These are phyloP conservation scores for Seira ritae DNA, from an alignment of 2,888 invertebrate genomes.

Conservation along the genomic window DNA sequence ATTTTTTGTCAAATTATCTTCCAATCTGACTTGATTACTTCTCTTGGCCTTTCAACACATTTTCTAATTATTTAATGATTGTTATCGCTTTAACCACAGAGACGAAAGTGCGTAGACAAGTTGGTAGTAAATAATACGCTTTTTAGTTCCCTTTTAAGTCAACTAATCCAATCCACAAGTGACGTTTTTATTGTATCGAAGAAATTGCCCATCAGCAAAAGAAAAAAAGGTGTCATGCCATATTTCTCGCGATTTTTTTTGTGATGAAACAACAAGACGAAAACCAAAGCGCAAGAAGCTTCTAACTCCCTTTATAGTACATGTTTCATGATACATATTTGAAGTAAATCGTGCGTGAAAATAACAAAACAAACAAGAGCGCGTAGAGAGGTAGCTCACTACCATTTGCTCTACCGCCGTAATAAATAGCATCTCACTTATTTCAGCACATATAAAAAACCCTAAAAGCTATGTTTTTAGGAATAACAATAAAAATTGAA, in stretches of 20 bases:
- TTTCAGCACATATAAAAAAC: too few species aligned
- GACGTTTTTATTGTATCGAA: slow-evolving; percentile 17
- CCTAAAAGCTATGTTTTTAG: neutral
- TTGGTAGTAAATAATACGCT: too few species aligned
- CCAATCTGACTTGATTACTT: neutral
- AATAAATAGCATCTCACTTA: too few species aligned
- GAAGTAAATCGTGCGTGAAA: slow-evolving; percentile 47
- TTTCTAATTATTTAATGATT: neutral
- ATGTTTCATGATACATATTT: neutral
- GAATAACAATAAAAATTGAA: neutral
- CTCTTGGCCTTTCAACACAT: neutral
- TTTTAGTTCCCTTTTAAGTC: too few species aligned
- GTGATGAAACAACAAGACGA: slow-evolving; percentile 8
- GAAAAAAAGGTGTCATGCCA: slow-evolving; percentile 23
- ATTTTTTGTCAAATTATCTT: neutral
- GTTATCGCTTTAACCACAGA: neutral
- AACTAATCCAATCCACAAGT: too few species aligned
- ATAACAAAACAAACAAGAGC: slow-evolving; percentile 3
- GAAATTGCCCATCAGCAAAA: slow-evolving; percentile 41
- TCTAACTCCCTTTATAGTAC: neutral
- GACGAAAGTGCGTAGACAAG: neutral
- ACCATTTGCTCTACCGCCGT: too few species aligned
- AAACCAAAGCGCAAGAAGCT: slow-evolving; percentile 25
- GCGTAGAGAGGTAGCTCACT: neutral
- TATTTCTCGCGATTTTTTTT: neutral